Percentiles rank a stretch among this genome's conserved stretches.
These are phyloP conservation scores for Corvus cornix DNA, from an alignment of 2,113 vertebrate genomes.

Conservation along the genomic window DNA sequence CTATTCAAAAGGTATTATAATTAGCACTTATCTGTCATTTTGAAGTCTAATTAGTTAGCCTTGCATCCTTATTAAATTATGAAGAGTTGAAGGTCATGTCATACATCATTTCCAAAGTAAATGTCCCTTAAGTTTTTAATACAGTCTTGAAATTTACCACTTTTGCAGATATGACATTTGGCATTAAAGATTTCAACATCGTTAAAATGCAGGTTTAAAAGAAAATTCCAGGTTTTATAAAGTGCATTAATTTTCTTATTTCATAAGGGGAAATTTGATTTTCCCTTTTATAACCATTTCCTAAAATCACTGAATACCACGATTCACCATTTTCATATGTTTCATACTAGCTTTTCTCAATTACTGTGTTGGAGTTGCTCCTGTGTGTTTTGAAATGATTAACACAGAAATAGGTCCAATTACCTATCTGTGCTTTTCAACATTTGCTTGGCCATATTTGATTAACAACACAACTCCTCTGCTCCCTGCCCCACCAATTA, in stretches of 20 bases:
- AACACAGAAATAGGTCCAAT: background rate
- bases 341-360: background rate
- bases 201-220: background rate
- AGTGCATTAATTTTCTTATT: background rate
- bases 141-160: constrained; percentile 8
- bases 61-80: constrained; percentile 5
- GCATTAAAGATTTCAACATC: background rate
- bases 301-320: background rate
- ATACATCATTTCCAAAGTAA: constrained; percentile 13
- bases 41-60: constrained; percentile 20
- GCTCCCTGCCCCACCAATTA: background rate
- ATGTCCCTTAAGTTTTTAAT: background rate
- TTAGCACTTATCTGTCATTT: constrained; percentile 33
- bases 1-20: background rate
- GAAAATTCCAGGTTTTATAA: background rate
- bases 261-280: background rate
- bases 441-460: background rate
- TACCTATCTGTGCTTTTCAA: background rate
- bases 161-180: background rate
- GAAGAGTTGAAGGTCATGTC: constrained; percentile 30
- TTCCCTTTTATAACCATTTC: background rate
- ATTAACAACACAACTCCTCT: background rate
- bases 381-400: background rate
- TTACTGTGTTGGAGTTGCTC: background rate
- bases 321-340: background rate